Conservation (phyloP, 2,888 invertebrate species). For the Agrypnus murinus region DNA sequence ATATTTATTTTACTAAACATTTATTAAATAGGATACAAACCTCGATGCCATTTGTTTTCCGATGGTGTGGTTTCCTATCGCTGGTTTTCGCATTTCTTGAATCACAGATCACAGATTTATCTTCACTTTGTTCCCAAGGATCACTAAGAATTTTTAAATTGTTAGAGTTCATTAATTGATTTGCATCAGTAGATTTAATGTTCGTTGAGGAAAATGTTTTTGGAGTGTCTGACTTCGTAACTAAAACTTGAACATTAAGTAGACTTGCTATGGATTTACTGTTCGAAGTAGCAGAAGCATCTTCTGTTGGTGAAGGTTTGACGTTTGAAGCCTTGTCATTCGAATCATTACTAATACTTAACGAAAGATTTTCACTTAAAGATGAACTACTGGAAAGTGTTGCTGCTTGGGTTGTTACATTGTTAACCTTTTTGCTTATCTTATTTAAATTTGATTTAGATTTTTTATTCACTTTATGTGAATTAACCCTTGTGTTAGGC, state of each 20-base stretch:
- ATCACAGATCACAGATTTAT: slow-evolving; percentile 24
- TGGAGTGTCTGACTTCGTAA: slow-evolving; percentile 32
- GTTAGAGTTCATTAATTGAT: slow-evolving; percentile 11
- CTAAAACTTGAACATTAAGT: slow-evolving; percentile 35
- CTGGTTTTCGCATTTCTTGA: slow-evolving; percentile 22
- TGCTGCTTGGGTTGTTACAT: neutral
- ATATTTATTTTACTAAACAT: slow-evolving; percentile 6
- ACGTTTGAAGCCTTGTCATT: slow-evolving; percentile 33
- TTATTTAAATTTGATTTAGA: slow-evolving; percentile 22
- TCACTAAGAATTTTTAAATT: slow-evolving; percentile 8
- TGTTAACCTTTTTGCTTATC: slow-evolving; percentile 15
- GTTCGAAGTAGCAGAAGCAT: slow-evolving; percentile 21
- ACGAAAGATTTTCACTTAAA: slow-evolving; percentile 37
- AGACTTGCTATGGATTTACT: slow-evolving; percentile 17
- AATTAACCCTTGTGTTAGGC: slow-evolving; percentile 52
- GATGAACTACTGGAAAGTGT: slow-evolving; percentile 35
- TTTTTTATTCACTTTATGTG: slow-evolving; percentile 33
- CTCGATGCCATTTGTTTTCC: slow-evolving; percentile 49
- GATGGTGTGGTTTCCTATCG: slow-evolving; percentile 32
- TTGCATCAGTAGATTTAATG: slow-evolving; percentile 29
- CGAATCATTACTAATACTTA: slow-evolving; percentile 39
- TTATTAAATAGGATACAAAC: slow-evolving; percentile 42
- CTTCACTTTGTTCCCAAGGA: neutral
- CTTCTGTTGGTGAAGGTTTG: slow-evolving; percentile 37
- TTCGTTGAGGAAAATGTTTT: slow-evolving; percentile 26